phyloP scores from a whole-genome alignment of 2,888 invertebrate species.

The Dendrolimus pini region DNA sequence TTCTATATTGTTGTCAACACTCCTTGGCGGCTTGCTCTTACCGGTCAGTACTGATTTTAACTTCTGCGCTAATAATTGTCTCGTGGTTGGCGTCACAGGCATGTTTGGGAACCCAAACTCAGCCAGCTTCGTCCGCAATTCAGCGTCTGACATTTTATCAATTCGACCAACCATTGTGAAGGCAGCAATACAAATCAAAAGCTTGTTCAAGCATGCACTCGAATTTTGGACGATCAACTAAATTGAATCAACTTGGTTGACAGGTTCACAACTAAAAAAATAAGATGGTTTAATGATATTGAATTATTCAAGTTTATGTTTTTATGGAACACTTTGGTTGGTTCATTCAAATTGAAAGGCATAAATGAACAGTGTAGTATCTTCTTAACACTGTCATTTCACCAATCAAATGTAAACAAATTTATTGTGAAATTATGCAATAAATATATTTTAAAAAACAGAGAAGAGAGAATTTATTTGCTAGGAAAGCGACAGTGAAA shows the following conservation, averaged over 20 bases:
- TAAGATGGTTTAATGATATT: no score
- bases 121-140: conserved; percentile 83
- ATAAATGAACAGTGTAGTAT: no score
- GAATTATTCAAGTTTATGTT: no score
- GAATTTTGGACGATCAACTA: conserved; percentile 3
- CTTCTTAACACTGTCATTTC: conserved; percentile 15
- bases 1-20: conserved; percentile 58
- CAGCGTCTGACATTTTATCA: conserved; percentile 82
- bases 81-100: conserved; percentile 89
- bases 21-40: conserved; percentile 67
- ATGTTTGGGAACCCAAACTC: conserved; percentile 87
- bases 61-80: conserved; percentile 85
- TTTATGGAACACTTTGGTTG: no score
- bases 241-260: no score
- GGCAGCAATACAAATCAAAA: conserved; percentile 75
- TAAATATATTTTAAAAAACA: conserved; percentile 9
- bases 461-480: no score
- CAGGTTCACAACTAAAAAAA: no score
- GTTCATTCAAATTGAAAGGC: no score
- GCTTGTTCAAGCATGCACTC: conserved; percentile 34
- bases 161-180: conserved; percentile 82
- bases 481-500: no score
- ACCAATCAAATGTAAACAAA: conserved; percentile 15
- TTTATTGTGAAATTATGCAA: conserved; percentile 44
- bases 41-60: conserved; percentile 82